A percentile compares a stretch with the other conserved stretches of the same genome.
phyloP scores from a whole-genome alignment of 1,140 invertebrate genomes.

The Drosophila takahashii region DNA sequence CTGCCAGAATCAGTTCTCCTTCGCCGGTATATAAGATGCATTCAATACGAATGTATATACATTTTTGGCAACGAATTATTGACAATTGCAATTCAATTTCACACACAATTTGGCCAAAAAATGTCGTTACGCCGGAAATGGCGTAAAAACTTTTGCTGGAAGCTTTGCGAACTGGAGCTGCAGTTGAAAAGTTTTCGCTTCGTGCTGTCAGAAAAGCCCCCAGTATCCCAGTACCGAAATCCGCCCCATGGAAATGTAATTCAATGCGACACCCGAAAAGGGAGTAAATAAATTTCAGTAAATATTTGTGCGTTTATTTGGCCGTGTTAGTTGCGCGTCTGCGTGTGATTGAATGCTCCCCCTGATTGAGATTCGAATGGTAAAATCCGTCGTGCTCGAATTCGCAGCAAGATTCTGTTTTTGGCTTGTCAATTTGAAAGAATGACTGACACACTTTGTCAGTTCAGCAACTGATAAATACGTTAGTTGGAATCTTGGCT shows the following conservation, averaged over 20 bases:
- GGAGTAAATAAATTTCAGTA: constrained; percentile 49
- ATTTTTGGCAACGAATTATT: constrained; percentile 79
- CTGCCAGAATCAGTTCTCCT: constrained; percentile 61
- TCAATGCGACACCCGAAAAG: constrained; percentile 54
- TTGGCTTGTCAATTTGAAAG: constrained; percentile 42
- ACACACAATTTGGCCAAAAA: constrained; percentile 80
- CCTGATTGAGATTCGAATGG: constrained; percentile 68
- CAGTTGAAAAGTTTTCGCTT: constrained; percentile 55
- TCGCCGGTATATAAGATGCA: constrained; percentile 40
- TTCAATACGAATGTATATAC: constrained; percentile 25
- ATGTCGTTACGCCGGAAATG: constrained; percentile 66
- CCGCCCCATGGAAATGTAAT: constrained; percentile 65
- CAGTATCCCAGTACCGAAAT: too few species aligned
- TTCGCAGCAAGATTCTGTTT: constrained; percentile 18
- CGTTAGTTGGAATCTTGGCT: constrained; percentile 7
- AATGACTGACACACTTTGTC: constrained; percentile 41
- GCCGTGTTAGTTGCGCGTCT: constrained; percentile 16
- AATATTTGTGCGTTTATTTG: constrained; percentile 51
- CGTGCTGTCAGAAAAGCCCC: constrained; percentile 41
- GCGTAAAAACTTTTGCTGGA: constrained; percentile 65
- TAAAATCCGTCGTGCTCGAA: constrained; percentile 13
- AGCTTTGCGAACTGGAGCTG: constrained; percentile 46
- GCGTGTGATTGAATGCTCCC: constrained; percentile 59
- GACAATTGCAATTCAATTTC: constrained; percentile 82
- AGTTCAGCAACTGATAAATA: constrained; percentile 36